These are phyloP conservation scores for Opisthograptis luteolata DNA, from an alignment of 2,888 invertebrate species.

Conservation along the genomic window DNA sequence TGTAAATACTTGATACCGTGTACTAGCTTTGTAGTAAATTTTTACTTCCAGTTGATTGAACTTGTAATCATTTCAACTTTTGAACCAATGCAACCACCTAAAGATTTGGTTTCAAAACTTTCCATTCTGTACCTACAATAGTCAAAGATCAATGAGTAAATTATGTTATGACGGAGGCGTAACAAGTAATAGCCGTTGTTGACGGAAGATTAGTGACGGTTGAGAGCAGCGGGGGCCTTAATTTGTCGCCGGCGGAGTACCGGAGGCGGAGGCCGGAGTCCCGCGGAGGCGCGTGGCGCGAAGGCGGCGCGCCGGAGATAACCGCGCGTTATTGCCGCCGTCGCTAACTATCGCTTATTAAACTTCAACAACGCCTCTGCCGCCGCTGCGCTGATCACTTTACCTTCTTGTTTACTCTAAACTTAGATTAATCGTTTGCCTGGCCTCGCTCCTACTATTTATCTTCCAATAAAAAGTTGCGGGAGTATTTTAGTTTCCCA, in stretches of 20 bases:
- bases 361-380: slow-evolving; percentile 78
- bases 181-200: slow-evolving; percentile 36
- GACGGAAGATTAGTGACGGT: slow-evolving; percentile 44
- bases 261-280: slow-evolving; percentile 13
- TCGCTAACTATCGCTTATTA: slow-evolving; percentile 82
- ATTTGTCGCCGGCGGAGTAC: slow-evolving; percentile 44
- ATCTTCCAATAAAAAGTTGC: slow-evolving; percentile 57
- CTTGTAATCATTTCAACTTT: neutral
- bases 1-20: slow-evolving; percentile 20
- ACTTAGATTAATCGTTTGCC: slow-evolving; percentile 81
- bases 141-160: slow-evolving; percentile 8
- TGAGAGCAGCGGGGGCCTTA: slow-evolving; percentile 51
- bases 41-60: neutral
- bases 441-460: slow-evolving; percentile 64
- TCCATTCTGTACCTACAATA: neutral
- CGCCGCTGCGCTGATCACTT: slow-evolving; percentile 72
- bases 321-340: slow-evolving; percentile 75
- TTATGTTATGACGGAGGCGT: slow-evolving; percentile 20
- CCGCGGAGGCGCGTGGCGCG: slow-evolving; percentile 21
- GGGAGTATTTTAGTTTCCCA: slow-evolving; percentile 34
- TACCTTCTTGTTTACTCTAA: slow-evolving; percentile 81
- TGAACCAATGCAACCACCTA: neutral
- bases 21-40: neutral
- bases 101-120: neutral
- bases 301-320: slow-evolving; percentile 66